These are phyloP conservation scores for Procambarus virginalis DNA, from an alignment of 1,140 invertebrate genomes.

Conservation along the genomic window DNA sequence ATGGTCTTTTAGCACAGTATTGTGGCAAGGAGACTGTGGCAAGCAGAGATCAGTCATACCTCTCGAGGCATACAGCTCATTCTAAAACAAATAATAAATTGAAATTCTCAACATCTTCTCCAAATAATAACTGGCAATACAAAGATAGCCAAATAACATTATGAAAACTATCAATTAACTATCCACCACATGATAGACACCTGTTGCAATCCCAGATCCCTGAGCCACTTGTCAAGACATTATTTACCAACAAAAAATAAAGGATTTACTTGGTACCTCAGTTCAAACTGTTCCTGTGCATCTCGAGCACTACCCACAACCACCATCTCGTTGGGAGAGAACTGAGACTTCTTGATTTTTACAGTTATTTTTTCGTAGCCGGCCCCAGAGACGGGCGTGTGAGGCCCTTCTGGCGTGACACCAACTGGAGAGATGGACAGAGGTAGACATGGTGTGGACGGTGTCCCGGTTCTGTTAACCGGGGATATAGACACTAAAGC, in stretches of 20 bases:
- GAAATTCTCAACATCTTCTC: no score
- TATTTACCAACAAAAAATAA: not conserved
- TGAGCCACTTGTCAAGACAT: no score
- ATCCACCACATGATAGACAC: no score
- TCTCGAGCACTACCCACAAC: slow-evolving; percentile 68
- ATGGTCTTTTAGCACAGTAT: no score
- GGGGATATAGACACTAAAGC: slow-evolving; percentile 1
- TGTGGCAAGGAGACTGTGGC: no score
- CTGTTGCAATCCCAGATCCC: no score
- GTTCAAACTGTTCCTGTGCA: slow-evolving; percentile 59
- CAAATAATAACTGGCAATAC: no score
- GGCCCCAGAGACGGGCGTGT: not conserved
- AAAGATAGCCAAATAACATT: no score
- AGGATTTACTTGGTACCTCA: slow-evolving; percentile 15
- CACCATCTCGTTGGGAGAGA: slow-evolving; percentile 69
- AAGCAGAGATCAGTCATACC: no score
- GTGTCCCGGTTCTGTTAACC: not conserved
- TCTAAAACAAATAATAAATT: no score
- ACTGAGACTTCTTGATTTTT: slow-evolving; percentile 68
- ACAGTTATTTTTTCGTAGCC: slow-evolving; percentile 65
- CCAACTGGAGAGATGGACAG: not conserved
- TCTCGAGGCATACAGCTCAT: no score
- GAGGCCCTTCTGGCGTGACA: not conserved
- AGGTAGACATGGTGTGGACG: slow-evolving; percentile 14
- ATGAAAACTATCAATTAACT: no score